Percentiles rank a stretch among this genome's conserved stretches.
phyloP scores from a whole-genome alignment of 2,888 invertebrate species.

The Synanthedon formicaeformis region DNA sequence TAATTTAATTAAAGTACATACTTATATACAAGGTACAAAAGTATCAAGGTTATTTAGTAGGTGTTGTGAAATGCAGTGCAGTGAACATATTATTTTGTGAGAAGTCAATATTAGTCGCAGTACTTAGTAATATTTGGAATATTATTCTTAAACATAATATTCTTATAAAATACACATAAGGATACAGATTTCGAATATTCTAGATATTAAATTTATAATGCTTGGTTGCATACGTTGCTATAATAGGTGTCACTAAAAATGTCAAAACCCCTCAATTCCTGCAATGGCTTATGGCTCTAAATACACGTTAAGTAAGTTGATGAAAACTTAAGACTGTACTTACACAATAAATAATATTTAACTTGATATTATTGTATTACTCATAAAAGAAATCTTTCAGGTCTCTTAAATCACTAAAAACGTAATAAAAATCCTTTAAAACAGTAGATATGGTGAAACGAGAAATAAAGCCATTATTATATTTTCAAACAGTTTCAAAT shows the following conservation, averaged over 20 bases:
- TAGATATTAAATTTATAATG: no score
- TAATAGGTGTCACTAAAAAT: no score
- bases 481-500: neutral
- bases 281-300: no score
- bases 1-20: constrained; percentile 4
- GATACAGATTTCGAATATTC: neutral
- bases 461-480: neutral
- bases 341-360: no score
- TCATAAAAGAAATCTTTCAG: no score
- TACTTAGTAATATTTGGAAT: neutral
- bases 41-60: constrained; percentile 18
- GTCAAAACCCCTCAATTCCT: no score
- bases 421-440: neutral
- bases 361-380: no score
- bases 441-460: neutral
- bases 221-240: no score
- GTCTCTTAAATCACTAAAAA: no score
- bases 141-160: neutral
- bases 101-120: constrained; percentile 6
- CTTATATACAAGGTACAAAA: constrained; percentile 47
- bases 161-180: neutral
- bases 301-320: no score
- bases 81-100: constrained; percentile 7
- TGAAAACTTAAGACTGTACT: no score
- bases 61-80: constrained; percentile 3